phyloP scores from a whole-genome alignment of 2,888 invertebrate species.

The Galerucella calmariensis region DNA sequence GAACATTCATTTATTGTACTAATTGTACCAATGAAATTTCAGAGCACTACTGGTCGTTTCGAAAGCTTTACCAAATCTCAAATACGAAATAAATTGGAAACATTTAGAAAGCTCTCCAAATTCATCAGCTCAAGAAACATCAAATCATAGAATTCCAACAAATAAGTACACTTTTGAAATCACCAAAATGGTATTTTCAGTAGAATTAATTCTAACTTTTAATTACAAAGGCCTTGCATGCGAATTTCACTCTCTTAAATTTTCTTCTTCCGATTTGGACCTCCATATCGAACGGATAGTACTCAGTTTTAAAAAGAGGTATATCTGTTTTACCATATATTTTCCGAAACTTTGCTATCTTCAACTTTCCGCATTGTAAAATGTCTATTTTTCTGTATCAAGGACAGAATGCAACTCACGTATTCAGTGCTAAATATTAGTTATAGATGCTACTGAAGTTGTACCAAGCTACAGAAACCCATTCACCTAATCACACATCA shows the following conservation, averaged over 20 bases:
- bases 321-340: no score
- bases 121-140: conserved; percentile 6
- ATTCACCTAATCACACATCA: no score
- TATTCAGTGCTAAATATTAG: no score
- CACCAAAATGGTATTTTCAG: conserved; percentile 1
- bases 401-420: no score
- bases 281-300: no score
- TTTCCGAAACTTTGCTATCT: no score
- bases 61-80: conserved; percentile 1
- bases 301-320: no score
- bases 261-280: not conserved
- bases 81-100: conserved; percentile 9
- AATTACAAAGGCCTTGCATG: not conserved
- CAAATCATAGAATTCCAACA: conserved; percentile 4
- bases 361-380: no score
- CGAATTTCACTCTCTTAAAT: not conserved
- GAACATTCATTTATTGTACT: not conserved
- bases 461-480: no score
- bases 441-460: no score
- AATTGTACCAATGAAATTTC: not conserved
- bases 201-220: not conserved
- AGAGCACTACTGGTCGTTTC: conserved; percentile 9
- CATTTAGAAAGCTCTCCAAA: conserved; percentile 2
- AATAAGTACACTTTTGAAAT: conserved; percentile 1
- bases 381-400: no score